Conservation (phyloP, 1,140 invertebrate genomes). For the Danaus melanippus region DNA sequence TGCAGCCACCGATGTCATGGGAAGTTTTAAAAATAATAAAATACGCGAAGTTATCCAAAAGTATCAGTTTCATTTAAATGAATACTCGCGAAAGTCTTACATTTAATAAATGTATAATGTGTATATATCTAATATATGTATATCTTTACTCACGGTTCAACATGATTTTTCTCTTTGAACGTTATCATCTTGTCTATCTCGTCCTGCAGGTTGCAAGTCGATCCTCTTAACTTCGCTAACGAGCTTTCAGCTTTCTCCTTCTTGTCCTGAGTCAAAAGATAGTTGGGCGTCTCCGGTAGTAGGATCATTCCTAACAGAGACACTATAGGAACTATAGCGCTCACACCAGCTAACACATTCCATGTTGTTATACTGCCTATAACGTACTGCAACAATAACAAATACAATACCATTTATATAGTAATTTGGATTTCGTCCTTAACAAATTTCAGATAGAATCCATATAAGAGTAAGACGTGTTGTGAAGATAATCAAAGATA, state of each 20-base stretch:
- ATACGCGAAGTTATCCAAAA: too few species aligned
- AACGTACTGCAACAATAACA: slow-evolving; percentile 72
- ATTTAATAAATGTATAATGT: too few species aligned
- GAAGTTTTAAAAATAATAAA: too few species aligned
- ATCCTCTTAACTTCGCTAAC: slow-evolving; percentile 75
- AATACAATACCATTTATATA: neutral
- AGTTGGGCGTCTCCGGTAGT: slow-evolving; percentile 82
- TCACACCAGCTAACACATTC: slow-evolving; percentile 75
- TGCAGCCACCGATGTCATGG: too few species aligned
- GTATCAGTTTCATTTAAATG: too few species aligned
- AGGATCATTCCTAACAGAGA: slow-evolving; percentile 75
- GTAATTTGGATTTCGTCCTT: too few species aligned
- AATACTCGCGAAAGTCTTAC: too few species aligned
- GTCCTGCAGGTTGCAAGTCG: slow-evolving; percentile 75
- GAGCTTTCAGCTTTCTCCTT: slow-evolving; percentile 75
- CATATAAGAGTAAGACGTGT: too few species aligned
- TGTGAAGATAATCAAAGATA: too few species aligned
- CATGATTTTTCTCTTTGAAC: slow-evolving; percentile 77
- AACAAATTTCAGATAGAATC: too few species aligned
- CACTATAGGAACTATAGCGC: slow-evolving; percentile 72
- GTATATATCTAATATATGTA: too few species aligned
- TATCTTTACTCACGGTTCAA: slow-evolving; percentile 64
- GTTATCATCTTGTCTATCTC: slow-evolving; percentile 76
- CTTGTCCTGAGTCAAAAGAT: slow-evolving; percentile 76
- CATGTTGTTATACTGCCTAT: slow-evolving; percentile 75